phyloP scores from a whole-genome alignment of 2,113 vertebrate genomes.

The Columba janthina region DNA sequence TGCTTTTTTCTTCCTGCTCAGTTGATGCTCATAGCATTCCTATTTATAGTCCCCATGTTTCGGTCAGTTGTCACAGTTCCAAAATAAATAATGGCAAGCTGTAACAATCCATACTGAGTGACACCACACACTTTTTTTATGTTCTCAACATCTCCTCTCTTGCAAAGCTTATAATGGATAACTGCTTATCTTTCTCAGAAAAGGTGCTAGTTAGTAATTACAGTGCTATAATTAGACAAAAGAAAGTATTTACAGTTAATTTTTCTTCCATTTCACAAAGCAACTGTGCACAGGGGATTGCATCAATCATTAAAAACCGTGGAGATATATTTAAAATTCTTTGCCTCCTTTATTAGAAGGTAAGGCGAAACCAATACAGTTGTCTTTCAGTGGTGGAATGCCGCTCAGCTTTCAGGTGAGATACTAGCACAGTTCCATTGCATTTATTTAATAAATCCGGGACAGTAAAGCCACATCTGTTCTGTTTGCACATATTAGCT shows the following conservation, averaged over 20 bases:
- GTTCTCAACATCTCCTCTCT: slow-evolving; percentile 10
- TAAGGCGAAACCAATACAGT: neutral
- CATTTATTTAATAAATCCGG: neutral
- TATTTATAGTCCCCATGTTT: slow-evolving; percentile 42
- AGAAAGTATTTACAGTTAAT: neutral
- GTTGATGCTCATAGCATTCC: slow-evolving; percentile 30
- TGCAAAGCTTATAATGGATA: slow-evolving; percentile 30
- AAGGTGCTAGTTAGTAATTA: slow-evolving; percentile 47
- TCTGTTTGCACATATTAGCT: neutral
- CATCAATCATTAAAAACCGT: neutral
- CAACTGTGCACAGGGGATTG: neutral
- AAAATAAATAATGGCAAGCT: slow-evolving; percentile 27
- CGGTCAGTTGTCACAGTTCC: slow-evolving; percentile 11
- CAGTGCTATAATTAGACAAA: slow-evolving; percentile 39
- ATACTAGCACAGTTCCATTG: neutral
- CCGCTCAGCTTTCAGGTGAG: neutral
- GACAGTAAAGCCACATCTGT: neutral
- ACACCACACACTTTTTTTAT: neutral
- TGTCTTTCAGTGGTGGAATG: neutral
- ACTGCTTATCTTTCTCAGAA: slow-evolving; percentile 41
- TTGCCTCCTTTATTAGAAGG: neutral
- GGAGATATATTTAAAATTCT: neutral
- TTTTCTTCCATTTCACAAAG: neutral
- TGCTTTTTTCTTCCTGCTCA: neutral
- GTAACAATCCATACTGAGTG: neutral